A percentile compares a stretch with the other conserved stretches of the same genome.
Conservation (phyloP, 2,113 vertebrate species). For the Prinia subflava region DNA sequence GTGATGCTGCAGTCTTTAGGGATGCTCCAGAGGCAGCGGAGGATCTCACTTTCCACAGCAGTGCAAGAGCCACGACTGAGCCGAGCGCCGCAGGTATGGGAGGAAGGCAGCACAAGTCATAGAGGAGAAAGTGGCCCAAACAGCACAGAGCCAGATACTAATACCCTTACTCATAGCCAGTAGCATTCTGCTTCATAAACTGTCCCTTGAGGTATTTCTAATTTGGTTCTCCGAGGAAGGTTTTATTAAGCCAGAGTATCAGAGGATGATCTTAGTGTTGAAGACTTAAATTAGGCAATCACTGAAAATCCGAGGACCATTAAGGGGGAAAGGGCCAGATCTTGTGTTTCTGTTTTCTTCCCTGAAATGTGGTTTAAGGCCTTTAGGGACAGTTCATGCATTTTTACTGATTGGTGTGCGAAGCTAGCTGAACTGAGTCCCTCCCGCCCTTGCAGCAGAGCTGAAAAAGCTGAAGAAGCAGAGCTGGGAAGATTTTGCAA, state of each 20-base stretch:
- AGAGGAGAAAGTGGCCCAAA: background rate
- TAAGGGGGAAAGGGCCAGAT: background rate
- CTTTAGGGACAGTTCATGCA: slow-evolving; percentile 1
- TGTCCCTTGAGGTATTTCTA: background rate
- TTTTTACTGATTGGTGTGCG: background rate
- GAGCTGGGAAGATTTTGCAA: background rate
- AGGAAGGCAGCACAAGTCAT: background rate
- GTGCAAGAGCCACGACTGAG: background rate
- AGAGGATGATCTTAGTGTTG: slow-evolving; percentile 23
- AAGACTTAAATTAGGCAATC: slow-evolving; percentile 30
- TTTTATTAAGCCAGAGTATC: slow-evolving; percentile 26
- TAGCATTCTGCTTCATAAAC: slow-evolving; percentile 23
- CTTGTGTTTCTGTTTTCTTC: slow-evolving; percentile 43
- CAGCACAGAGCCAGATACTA: background rate
- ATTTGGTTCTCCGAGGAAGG: background rate
- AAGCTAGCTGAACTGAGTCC: background rate
- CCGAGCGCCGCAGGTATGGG: rapidly evolving
- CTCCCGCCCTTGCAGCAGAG: background rate
- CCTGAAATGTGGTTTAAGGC: slow-evolving; percentile 15
- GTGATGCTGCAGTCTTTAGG: background rate
- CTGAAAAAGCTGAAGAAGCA: background rate
- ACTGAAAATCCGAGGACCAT: background rate
- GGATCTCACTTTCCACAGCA: background rate
- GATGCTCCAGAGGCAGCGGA: background rate
- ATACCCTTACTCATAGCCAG: slow-evolving; percentile 30